Evolutionary conservation across 2,797 vertebrate species (phyloP).

Genomic region (Microhierax caerulescens): DNA sequence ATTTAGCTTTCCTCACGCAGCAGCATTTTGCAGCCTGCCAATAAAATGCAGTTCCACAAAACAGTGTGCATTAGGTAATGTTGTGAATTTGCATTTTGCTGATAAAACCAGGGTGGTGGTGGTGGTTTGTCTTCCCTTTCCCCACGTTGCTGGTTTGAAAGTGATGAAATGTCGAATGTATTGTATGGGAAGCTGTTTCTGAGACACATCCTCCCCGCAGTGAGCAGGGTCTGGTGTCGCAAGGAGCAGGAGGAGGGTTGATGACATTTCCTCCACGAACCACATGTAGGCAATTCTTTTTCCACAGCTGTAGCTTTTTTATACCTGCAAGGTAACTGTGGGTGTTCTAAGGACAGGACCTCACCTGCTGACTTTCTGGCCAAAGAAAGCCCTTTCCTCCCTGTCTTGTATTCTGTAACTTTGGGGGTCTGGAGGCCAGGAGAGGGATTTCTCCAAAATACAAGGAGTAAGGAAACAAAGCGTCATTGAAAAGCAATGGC

Average conservation of each 20-base stretch:
- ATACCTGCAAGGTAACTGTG: not conserved
- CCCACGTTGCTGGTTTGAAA: not conserved
- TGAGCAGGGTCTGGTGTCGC: not conserved
- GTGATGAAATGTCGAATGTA: not conserved
- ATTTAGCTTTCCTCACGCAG: not conserved
- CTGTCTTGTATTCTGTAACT: not conserved
- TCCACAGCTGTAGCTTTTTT: not conserved
- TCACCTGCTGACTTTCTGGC: not conserved
- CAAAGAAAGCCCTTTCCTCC: not conserved
- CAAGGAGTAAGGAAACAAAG: not conserved
- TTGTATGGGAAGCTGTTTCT: not conserved
- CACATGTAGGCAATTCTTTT: not conserved
- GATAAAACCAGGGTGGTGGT: not conserved
- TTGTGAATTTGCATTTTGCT: not conserved
- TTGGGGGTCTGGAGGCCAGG: not conserved
- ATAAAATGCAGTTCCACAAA: not conserved
- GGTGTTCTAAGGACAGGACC: not conserved
- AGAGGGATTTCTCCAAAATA: not conserved
- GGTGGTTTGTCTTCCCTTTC: not conserved
- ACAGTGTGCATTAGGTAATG: not conserved
- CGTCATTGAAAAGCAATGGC: not conserved
- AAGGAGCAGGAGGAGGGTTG: not conserved
- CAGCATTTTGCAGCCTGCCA: not conserved
- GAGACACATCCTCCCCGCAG: rapidly evolving
- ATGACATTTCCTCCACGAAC: rapidly evolving